Evolutionary conservation across 2,113 vertebrate genomes (phyloP).

Genomic region (Brachyistius frenatus): DNA sequence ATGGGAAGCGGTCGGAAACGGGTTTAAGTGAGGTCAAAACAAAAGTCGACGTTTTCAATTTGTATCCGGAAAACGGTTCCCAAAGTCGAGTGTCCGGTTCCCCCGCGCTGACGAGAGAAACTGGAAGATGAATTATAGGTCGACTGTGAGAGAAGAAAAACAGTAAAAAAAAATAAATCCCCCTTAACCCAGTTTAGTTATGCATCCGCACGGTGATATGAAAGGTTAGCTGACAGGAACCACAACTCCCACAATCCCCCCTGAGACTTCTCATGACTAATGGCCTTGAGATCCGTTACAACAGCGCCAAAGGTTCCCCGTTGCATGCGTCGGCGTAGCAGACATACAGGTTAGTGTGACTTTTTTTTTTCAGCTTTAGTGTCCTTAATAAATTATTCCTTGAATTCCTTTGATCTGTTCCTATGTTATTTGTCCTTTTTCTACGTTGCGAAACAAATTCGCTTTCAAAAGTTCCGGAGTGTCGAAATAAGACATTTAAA

Average conservation of each 20-base stretch:
- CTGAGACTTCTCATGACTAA: constrained; percentile 1
- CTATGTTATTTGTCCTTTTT: too few relatives aligned
- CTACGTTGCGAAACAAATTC: too few relatives aligned
- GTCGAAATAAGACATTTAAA: too few relatives aligned
- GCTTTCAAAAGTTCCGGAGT: too few relatives aligned
- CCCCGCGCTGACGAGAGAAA: neutral
- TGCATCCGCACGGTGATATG: constrained; percentile 47
- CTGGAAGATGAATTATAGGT: neutral
- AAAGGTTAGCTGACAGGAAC: constrained; percentile 10
- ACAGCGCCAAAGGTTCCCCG: too few relatives aligned
- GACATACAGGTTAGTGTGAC: too few relatives aligned
- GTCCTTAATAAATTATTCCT: too few relatives aligned
- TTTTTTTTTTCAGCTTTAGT: too few relatives aligned
- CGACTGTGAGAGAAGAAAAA: constrained; percentile 26
- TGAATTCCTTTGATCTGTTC: too few relatives aligned
- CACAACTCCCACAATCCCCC: constrained; percentile 54
- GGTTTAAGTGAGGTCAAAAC: neutral
- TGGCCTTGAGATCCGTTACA: neutral
- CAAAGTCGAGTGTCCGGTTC: neutral
- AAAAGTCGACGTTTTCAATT: neutral
- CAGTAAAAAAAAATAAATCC: neutral
- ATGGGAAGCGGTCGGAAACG: too few relatives aligned
- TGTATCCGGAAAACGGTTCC: neutral
- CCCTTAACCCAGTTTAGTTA: constrained; percentile 59
- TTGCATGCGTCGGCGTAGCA: too few relatives aligned